Evolutionary conservation across 1,140 invertebrate genomes (phyloP), one percentile per base, ranked within the genome.

Genomic region (Phocides pigmalion): DNA sequence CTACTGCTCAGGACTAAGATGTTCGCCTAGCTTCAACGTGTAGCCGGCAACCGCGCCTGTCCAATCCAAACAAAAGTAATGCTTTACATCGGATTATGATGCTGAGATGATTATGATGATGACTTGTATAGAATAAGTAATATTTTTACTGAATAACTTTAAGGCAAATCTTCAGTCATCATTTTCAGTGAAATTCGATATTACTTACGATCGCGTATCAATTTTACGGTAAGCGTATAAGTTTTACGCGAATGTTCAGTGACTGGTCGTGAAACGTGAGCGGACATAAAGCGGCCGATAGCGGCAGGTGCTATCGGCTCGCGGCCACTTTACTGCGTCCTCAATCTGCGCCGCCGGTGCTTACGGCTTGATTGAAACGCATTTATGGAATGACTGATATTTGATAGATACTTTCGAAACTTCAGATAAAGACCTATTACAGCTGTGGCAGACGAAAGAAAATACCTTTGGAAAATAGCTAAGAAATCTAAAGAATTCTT

Each of bases 321-420:
- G 42, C 42, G 19, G 42, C n/a, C n/a, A n/a, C n/a, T 50, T 50
- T 50, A 20, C 22, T 11, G 47, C 47, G 22, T 8, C 22, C 32
- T 50, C 47, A 50, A 50, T 50, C 42, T 20, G 35, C 2, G 4
- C 50, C 35, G 12, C 51, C 19, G 51, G 9, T 20, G 37, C 51
- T 54, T 54, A 20, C 35, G 35, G 19, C 14, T 39, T 54, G 51
- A 54, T 54, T 54, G 51, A 54, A 54, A 54, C 22, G 17, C 51
- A 54, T 54, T 54, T 22, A 50, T 28, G 47, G 22, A 16, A 37
- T 17, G 37, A n/a, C 16, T 16, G 51, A 41, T 53, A 53, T 39
- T 53, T 37, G 35, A 53, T 53, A 39, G 50, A 19, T 16, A 44
- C 41, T 44, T 44, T 4, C n/a, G n/a, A n/a, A n/a, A n/a, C n/a